Conservation (phyloP, 2,888 invertebrate species). For the Horisme vitalbata region DNA sequence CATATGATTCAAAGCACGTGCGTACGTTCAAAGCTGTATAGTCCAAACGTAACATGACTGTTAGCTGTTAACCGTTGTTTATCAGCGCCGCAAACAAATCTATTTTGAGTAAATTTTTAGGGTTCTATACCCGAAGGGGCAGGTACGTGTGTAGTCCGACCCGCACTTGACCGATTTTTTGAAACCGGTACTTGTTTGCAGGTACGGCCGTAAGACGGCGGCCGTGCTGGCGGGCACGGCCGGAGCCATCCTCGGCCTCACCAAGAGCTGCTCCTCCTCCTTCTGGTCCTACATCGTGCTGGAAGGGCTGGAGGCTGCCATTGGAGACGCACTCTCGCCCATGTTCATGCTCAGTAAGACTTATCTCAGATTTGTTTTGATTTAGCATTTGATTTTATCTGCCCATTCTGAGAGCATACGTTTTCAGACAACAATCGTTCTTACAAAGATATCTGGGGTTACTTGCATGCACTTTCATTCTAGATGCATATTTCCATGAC, state of each 20-base stretch:
- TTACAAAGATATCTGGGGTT: too few species aligned
- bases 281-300: conserved; percentile 65
- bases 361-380: neutral
- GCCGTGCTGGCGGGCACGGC: conserved; percentile 70
- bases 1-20: too few species aligned
- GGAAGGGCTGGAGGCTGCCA: conserved; percentile 67
- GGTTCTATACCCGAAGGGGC: too few species aligned
- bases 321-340: conserved; percentile 72
- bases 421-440: too few species aligned
- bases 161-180: too few species aligned
- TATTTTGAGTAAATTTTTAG: conserved; percentile 4
- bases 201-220: conserved; percentile 70
- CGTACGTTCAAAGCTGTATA: too few species aligned
- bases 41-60: too few species aligned
- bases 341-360: conserved; percentile 74
- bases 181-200: conserved; percentile 30
- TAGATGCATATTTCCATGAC: too few species aligned
- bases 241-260: conserved; percentile 66
- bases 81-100: conserved; percentile 6
- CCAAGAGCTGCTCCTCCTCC: conserved; percentile 63
- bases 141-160: too few species aligned
- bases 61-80: neutral
- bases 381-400: too few species aligned
- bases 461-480: too few species aligned
- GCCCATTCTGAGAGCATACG: neutral